A percentile compares a stretch with the other conserved stretches of the same genome.
Conservation (phyloP, 2,797 vertebrate species). For the Ibycter americanus region DNA sequence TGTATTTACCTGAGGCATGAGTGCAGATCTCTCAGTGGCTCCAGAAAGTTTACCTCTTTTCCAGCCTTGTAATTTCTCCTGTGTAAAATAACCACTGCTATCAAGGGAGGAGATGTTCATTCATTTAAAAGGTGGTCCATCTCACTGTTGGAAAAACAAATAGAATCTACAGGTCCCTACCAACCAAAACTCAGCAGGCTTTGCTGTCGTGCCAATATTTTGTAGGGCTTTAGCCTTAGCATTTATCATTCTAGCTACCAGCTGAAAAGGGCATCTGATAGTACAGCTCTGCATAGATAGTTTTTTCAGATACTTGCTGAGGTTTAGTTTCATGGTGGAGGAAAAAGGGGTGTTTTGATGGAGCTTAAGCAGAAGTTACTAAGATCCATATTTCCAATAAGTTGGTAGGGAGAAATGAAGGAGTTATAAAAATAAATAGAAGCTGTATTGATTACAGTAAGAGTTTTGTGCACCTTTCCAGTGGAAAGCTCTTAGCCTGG, state of each 20-base stretch:
- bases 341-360: background rate
- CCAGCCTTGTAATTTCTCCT: background rate
- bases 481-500: background rate
- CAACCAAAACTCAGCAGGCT: background rate
- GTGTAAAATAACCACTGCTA: background rate
- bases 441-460: background rate
- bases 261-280: slow-evolving; percentile 1
- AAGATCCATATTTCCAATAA: background rate
- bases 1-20: background rate
- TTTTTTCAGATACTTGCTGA: background rate
- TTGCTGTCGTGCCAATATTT: background rate
- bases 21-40: background rate
- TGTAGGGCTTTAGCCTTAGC: background rate
- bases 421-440: background rate
- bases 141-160: background rate
- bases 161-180: background rate
- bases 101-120: background rate
- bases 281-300: background rate
- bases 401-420: background rate
- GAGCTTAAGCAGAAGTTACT: background rate
- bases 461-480: background rate
- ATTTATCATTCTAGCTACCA: background rate
- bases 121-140: background rate
- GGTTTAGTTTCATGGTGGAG: background rate
- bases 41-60: background rate